Conservation (phyloP, 2,888 invertebrate genomes). For the Drosophila melanosoma region DNA sequence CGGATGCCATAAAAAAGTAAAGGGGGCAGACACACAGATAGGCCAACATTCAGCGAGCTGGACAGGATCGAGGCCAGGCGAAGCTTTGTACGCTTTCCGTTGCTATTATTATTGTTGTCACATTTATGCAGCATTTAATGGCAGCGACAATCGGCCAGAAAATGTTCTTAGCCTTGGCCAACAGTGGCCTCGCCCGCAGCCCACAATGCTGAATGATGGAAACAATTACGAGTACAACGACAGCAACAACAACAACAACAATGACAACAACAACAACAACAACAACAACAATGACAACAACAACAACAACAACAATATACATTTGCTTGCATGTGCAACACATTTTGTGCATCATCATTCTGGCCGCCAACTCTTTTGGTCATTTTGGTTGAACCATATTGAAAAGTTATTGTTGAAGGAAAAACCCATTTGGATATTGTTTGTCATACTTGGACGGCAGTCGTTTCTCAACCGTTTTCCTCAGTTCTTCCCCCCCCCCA, state of each 20-base stretch:
- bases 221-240: conserved; percentile 62
- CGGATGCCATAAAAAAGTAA: neutral
- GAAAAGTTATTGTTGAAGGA: conserved; percentile 76
- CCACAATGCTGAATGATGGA: conserved; percentile 67
- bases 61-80: conserved; percentile 25
- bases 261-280: conserved; percentile 27
- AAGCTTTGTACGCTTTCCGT: conserved; percentile 20
- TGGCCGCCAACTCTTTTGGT: conserved; percentile 59
- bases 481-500: conserved; percentile 5
- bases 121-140: conserved; percentile 72
- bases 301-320: neutral
- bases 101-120: conserved; percentile 55
- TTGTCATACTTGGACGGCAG: conserved; percentile 68
- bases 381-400: conserved; percentile 71
- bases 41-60: conserved; percentile 33
- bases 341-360: conserved; percentile 33
- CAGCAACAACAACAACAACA: conserved; percentile 22
- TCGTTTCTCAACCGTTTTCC: conserved; percentile 10
- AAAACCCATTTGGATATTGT: conserved; percentile 78
- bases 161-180: conserved; percentile 71
- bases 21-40: conserved; percentile 2
- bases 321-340: conserved; percentile 7
- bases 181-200: conserved; percentile 14
- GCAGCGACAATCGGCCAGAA: conserved; percentile 73
- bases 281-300: conserved; percentile 7